Evolutionary conservation across 1,140 invertebrate species (phyloP).

Genomic region (Dreissena polymorpha): DNA sequence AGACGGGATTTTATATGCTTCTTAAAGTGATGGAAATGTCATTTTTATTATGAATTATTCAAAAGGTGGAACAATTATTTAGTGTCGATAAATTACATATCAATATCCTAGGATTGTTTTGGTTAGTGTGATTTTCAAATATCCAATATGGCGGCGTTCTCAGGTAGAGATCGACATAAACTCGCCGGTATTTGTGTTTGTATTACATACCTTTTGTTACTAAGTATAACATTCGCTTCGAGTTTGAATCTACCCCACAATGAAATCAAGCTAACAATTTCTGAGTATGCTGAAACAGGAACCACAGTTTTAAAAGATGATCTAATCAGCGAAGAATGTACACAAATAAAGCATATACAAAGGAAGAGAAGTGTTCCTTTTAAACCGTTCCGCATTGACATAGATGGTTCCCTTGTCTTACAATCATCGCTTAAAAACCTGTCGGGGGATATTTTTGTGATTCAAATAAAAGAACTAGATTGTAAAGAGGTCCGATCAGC

Average conservation of each 20-base stretch:
- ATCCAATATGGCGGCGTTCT: conserved; percentile 50
- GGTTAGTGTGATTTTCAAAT: conserved; percentile 41
- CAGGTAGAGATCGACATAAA: conserved; percentile 36
- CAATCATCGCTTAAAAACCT: conserved; percentile 2
- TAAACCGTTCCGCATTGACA: conserved; percentile 29
- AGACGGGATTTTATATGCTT: no score
- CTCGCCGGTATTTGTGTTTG: neutral
- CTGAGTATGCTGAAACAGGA: conserved; percentile 19
- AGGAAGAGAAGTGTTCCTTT: neutral
- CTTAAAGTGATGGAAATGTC: no score
- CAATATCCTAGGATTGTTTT: conserved; percentile 14
- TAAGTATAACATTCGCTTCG: conserved; percentile 1
- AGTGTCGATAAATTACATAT: no score
- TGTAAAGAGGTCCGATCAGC: neutral
- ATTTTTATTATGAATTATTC: no score
- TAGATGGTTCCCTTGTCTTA: conserved; percentile 17
- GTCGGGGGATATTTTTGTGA: conserved; percentile 19
- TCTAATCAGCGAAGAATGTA: conserved; percentile 3
- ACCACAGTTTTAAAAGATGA: conserved; percentile 7
- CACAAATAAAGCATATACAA: conserved; percentile 23
- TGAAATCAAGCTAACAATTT: neutral
- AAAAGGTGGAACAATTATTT: no score
- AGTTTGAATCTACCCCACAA: neutral
- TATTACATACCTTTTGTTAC: neutral
- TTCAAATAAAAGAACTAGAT: neutral